Percentiles rank a stretch among this genome's conserved stretches.
These are phyloP conservation scores for Parazoanthus darwini DNA, from an alignment of 92 coral and sea anemone genomes.

Conservation along the genomic window DNA sequence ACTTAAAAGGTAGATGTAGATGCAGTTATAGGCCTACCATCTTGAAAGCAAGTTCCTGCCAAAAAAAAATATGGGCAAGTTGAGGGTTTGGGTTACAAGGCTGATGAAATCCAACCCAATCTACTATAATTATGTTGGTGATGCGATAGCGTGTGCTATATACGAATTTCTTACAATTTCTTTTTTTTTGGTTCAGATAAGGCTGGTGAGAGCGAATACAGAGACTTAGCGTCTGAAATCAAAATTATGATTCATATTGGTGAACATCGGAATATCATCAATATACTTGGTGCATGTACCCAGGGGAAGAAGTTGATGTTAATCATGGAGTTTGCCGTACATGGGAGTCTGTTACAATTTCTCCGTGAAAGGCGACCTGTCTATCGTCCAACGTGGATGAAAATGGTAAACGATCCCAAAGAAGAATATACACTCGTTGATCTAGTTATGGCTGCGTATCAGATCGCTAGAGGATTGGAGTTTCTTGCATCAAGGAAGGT, in stretches of 20 bases:
- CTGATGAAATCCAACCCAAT: too few relatives aligned
- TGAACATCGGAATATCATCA: constrained; percentile 74
- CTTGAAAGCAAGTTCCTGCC: too few relatives aligned
- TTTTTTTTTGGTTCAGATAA: constrained; percentile 39
- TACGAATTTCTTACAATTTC: too few relatives aligned
- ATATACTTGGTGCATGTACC: constrained; percentile 85
- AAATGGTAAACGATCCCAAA: constrained; percentile 63
- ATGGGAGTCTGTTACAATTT: constrained; percentile 74
- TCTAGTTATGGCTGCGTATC: constrained; percentile 63
- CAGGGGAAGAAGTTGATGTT: constrained; percentile 63
- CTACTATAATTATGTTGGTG: too few relatives aligned
- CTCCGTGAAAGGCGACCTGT: constrained; percentile 71
- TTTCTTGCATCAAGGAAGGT: constrained; percentile 86
- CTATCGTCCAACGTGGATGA: constrained; percentile 77
- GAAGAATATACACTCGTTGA: constrained; percentile 65
- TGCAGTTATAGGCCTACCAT: too few relatives aligned
- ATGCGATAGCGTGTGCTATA: too few relatives aligned
- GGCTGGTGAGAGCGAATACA: constrained; percentile 58
- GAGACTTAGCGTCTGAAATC: constrained; percentile 81
- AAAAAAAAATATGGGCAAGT: too few relatives aligned
- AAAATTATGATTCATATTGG: constrained; percentile 91
- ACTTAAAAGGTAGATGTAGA: too few relatives aligned
- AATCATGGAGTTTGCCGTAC: constrained; percentile 84
- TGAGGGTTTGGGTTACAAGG: too few relatives aligned
- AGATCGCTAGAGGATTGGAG: constrained; percentile 80